These are phyloP conservation scores for Tursiops truncatus DNA, from an alignment of 2,113 vertebrate species.

Conservation along the genomic window DNA sequence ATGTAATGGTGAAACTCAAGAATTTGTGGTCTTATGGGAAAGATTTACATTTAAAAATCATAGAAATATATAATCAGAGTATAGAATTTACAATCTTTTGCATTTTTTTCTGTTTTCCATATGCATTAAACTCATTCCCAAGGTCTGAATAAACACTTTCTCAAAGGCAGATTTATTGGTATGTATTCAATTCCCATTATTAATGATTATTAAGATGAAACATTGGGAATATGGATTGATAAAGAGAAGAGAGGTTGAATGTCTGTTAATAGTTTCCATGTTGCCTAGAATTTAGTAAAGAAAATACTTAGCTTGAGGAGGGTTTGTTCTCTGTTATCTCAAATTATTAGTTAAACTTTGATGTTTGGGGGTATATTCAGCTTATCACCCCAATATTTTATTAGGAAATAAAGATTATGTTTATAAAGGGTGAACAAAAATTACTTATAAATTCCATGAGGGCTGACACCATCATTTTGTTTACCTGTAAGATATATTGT, in stretches of 20 bases:
- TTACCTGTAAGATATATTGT: background rate
- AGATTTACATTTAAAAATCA: background rate
- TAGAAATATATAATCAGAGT: background rate
- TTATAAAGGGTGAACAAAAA: background rate
- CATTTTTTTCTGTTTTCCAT: background rate
- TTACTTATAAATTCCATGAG: background rate
- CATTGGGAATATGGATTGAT: background rate
- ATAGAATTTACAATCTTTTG: background rate
- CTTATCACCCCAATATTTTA: background rate
- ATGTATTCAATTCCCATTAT: conserved; percentile 5
- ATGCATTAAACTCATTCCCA: background rate
- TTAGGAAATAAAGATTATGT: conserved; percentile 11
- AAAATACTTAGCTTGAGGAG: background rate
- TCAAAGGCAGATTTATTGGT: background rate
- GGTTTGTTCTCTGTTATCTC: background rate
- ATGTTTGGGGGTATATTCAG: background rate
- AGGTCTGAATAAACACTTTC: background rate
- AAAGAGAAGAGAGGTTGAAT: background rate
- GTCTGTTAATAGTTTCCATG: background rate
- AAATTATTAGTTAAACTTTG: background rate
- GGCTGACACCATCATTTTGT: background rate
- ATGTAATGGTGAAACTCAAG: background rate
- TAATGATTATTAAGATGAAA: background rate
- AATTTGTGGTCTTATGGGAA: background rate
- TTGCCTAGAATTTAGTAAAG: background rate